phyloP scores from a whole-genome alignment of 2,113 vertebrate genomes.

The Bombycilla garrulus region DNA sequence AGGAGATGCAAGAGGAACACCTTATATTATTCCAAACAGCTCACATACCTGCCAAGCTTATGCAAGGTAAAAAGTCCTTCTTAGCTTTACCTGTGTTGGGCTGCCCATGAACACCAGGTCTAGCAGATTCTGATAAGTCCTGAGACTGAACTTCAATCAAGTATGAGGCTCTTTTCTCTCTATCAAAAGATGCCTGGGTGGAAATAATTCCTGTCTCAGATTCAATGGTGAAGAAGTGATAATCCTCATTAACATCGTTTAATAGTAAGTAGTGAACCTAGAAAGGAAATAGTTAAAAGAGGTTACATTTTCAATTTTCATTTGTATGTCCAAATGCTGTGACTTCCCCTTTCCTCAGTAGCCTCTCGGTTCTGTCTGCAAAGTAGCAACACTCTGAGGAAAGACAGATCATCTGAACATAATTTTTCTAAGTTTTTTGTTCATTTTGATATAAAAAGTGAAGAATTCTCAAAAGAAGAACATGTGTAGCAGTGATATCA shows the following conservation, averaged over 20 bases:
- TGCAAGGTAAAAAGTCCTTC: neutral
- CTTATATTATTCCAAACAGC: neutral
- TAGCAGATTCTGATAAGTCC: conserved; percentile 83
- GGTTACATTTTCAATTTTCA: neutral
- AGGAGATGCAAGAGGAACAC: neutral
- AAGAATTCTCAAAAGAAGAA: neutral
- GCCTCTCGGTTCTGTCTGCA: neutral
- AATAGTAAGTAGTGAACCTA: conserved; percentile 83
- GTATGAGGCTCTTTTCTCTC: conserved; percentile 86
- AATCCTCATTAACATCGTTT: conserved; percentile 83
- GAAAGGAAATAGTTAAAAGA: neutral
- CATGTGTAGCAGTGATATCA: neutral
- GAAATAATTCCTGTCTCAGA: conserved; percentile 75
- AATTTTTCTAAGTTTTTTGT: neutral
- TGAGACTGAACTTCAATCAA: conserved; percentile 88
- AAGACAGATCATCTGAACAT: neutral
- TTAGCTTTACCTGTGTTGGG: conserved; percentile 82
- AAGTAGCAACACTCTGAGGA: neutral
- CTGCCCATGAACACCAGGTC: conserved; percentile 81
- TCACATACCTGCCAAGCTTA: neutral
- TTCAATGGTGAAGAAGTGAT: conserved; percentile 82
- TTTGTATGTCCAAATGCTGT: neutral
- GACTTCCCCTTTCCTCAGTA: neutral
- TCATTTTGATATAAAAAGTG: neutral
- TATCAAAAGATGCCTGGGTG: conserved; percentile 81